phyloP scores from a whole-genome alignment of 2,888 invertebrate species.

The Metacarcinus magister region DNA sequence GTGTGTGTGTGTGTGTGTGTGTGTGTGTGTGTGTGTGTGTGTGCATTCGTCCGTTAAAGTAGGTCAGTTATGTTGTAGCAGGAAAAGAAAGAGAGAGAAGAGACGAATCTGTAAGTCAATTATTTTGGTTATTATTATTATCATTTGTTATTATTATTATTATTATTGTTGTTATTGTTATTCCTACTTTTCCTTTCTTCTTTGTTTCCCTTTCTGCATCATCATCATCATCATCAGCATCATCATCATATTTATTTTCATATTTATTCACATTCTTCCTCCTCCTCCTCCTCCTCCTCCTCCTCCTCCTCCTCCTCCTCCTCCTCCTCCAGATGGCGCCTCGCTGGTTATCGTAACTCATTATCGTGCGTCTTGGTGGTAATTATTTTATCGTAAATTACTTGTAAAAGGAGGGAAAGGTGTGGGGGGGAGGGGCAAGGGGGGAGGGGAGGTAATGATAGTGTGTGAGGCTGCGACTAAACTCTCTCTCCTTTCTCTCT shows the following conservation, averaged over 20 bases:
- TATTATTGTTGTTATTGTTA: not conserved
- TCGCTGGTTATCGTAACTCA: conserved; percentile 48
- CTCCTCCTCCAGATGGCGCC: too few relatives aligned
- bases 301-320: conserved; percentile 18
- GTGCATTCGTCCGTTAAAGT: not conserved
- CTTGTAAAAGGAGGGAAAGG: not conserved
- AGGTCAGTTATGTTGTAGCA: not conserved
- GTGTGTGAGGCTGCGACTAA: conserved; percentile 11
- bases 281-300: not conserved
- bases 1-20: not conserved
- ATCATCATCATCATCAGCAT: too few relatives aligned
- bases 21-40: too few relatives aligned
- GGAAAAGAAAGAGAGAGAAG: not conserved
- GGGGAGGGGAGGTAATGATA: conserved; percentile 37
- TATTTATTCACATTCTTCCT: not conserved
- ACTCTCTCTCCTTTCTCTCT: too few relatives aligned
- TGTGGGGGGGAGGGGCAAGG: not conserved
- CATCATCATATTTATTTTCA: not conserved
- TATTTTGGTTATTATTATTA: not conserved
- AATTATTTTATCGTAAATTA: conserved; percentile 73
- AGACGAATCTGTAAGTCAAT: not conserved
- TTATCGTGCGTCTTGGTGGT: conserved; percentile 50
- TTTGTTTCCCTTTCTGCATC: not conserved
- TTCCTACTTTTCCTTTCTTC: not conserved
- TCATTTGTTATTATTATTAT: too few relatives aligned